Evolutionary conservation across 2,797 vertebrate genomes (phyloP), one percentile per base, ranked within the genome.

Genomic region (Enteromius fasciolatus): DNA sequence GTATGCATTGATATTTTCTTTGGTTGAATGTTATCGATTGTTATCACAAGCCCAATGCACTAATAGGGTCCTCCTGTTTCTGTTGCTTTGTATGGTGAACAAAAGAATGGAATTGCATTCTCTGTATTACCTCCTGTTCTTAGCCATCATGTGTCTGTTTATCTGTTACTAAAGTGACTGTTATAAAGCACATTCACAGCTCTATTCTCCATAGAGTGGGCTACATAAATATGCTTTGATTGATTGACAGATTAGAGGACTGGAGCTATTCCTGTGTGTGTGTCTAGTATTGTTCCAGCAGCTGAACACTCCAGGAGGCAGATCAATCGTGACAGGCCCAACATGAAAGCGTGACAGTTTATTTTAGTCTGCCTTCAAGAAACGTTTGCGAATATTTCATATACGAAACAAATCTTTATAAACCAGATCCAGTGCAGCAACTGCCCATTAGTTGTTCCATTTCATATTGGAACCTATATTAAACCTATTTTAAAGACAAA

Each of bases 271-370:
- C 31, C 46, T 50, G 46, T 52, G 46, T 76, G 73, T 52, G 6
- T 44, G 52, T 63, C 2, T 81, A 33, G 73, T 57, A 31, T 82
- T 76, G 33, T 76, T 77, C 50, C 57, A 59, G 74, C 52, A 83
- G 50, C 61, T 82, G 73, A 68, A 76, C 33, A 33, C 64, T 76
- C 15, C 73, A 82, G 64, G 20, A 82, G 73, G 50, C 74, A 82
- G 63, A 82, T 76, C 50, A n/a, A 48, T 76, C 7, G 3, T 70
- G 66, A 83, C 81, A 77, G 15, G 25, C 52, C 15, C 41, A 68
- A 59, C 63, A 82, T 82, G 84, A 83, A 87, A 39, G 36, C 59
- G 8, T 74, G 66, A 82, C 44, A 39, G 87, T 39, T 77, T 70
- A 76, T 69, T 69, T 77, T 61, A 36, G 52, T 75, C 52, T 36